Evolutionary conservation across 2,113 vertebrate genomes (phyloP), one percentile per base, ranked within the genome.

Genomic region (Gambusia holbrooki): DNA sequence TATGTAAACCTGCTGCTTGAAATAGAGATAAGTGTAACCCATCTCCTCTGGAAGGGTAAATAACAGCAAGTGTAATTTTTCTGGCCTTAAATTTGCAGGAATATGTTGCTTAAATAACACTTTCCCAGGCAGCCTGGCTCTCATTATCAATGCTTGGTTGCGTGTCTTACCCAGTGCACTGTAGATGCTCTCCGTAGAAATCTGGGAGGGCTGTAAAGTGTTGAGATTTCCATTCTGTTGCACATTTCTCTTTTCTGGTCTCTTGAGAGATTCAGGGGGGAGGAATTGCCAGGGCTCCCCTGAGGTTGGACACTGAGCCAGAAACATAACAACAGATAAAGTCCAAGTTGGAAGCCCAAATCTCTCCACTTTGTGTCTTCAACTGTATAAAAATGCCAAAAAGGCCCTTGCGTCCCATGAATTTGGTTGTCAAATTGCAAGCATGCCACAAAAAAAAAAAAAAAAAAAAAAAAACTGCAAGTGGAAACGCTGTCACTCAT

Each of bases 211-310:
- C 79, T 81, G 76, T 73, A 86, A 86, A 86, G 89, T 84, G 89
- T 92, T 89, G 90, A 89, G 84, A 92, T 93, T 93, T 92, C 91
- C 93, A 91, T 93, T 90, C 92, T 89, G 90, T 76, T 92, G 91
- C 89, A 89, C 92, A 90, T 89, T 90, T 83, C 82, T 92, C 87
- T 87, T 82, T 84, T 78, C 66, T 33, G 45, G 86, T 92, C 93
- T 88, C 89, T 66, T 13, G 90, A 81, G 93, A 89, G 62, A 69
- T 74, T 63, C 25, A 29, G 62, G 86, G 81, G 75, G 51, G 17
- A 7, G 48, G 25, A 78, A 84, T 93, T 90, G 86, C 87, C 13
- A 45, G 81, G 81, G 68, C 76, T 90, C 91, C 92, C 92, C 80
- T 17, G 92, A 87, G 92, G 88, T 86, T 71, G 83, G 72, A 88